These are phyloP conservation scores for Micoletzkya japonica DNA, from an alignment of 2,888 invertebrate genomes.

Conservation along the genomic window DNA sequence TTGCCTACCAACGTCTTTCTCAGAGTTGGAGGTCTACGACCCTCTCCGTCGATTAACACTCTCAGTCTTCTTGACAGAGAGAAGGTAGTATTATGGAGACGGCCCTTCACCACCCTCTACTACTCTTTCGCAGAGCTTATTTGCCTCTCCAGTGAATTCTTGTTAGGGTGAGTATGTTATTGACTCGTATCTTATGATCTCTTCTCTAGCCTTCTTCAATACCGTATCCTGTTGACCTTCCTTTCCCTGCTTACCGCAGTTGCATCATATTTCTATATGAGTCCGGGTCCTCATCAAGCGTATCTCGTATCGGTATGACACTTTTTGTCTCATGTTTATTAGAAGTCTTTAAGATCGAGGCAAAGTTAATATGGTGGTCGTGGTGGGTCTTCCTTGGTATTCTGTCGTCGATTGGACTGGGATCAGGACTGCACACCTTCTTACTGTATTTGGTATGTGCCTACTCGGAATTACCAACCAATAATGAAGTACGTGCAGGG, in stretches of 20 bases:
- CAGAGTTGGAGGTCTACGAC: constrained; percentile 35
- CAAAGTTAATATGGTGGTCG: constrained; percentile 73
- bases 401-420: constrained; percentile 92
- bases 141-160: constrained; percentile 38
- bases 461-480: not conserved
- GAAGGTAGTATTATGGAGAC: constrained; percentile 65
- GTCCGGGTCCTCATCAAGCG: constrained; percentile 65
- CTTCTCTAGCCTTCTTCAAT: constrained; percentile 62
- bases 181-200: too few species aligned
- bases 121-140: constrained; percentile 65
- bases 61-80: constrained; percentile 60
- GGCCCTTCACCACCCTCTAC: constrained; percentile 64
- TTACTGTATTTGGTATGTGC: constrained; percentile 79
- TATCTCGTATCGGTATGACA: constrained; percentile 63
- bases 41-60: constrained; percentile 53
- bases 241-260: constrained; percentile 42
- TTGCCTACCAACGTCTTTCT: too few species aligned
- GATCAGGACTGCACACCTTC: constrained; percentile 97
- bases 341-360: constrained; percentile 53
- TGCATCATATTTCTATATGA: constrained; percentile 60
- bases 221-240: constrained; percentile 46
- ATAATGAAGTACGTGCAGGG: constrained; percentile 70
- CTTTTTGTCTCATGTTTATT: constrained; percentile 71
- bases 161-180: constrained; percentile 33
- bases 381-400: constrained; percentile 88